Conservation (phyloP, 2,113 vertebrate genomes). For the Cynocephalus volans region DNA sequence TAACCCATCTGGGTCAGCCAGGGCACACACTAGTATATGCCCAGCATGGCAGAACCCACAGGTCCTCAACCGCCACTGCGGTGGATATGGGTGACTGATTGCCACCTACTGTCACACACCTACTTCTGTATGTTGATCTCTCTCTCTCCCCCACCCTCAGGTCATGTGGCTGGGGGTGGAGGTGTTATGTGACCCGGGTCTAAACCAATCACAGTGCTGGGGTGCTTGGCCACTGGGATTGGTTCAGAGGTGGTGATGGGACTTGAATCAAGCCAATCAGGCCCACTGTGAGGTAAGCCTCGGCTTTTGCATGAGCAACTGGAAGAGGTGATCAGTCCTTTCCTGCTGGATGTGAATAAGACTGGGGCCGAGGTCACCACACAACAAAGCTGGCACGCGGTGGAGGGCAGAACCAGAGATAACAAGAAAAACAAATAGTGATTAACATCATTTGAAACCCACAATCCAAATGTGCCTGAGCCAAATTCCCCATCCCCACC, state of each 20-base stretch:
- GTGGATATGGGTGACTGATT: fast-evolving
- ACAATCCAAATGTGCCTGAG: not conserved
- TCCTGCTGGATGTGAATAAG: not conserved
- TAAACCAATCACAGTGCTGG: not conserved
- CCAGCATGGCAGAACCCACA: not conserved
- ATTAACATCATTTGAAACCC: not conserved
- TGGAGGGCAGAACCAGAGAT: not conserved
- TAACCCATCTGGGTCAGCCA: fast-evolving
- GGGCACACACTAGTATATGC: too few relatives aligned
- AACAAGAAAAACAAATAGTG: not conserved
- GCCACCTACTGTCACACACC: fast-evolving
- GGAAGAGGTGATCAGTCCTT: not conserved
- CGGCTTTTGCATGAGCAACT: not conserved
- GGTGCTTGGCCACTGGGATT: not conserved
- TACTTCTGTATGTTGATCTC: not conserved
- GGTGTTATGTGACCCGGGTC: not conserved
- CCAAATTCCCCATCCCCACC: too few relatives aligned
- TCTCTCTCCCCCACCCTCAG: not conserved
- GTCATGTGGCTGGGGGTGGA: not conserved
- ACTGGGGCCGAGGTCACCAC: not conserved
- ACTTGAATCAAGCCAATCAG: not conserved
- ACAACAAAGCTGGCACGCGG: not conserved
- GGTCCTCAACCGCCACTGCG: not conserved
- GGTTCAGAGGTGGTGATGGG: not conserved
- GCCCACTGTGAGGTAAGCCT: not conserved